Conservation (phyloP, 2,797 vertebrate species). For the Rhinella marina region DNA sequence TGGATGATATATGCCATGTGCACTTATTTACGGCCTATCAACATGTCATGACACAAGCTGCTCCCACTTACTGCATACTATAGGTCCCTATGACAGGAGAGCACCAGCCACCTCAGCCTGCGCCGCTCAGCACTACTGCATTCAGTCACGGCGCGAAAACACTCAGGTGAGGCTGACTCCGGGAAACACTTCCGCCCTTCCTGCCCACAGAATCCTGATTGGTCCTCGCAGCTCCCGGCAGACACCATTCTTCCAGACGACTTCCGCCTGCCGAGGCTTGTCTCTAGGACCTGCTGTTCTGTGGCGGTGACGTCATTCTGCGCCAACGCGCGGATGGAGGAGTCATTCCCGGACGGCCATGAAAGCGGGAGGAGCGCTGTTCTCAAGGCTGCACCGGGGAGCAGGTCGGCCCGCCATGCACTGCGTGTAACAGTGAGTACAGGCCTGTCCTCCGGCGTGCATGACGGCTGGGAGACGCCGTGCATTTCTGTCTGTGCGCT, state of each 20-base stretch:
- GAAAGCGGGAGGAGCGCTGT: conserved; percentile 47
- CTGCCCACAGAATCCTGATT: neutral
- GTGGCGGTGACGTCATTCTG: conserved; percentile 53
- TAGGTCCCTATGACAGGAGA: neutral
- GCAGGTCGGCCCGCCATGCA: conserved; percentile 28
- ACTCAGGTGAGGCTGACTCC: neutral
- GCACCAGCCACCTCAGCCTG: neutral
- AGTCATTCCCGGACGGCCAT: conserved; percentile 45
- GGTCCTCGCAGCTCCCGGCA: neutral
- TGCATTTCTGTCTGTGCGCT: neutral
- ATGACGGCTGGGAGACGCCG: neutral
- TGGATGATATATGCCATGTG: no score
- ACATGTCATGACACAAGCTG: neutral
- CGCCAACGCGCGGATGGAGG: conserved; percentile 52
- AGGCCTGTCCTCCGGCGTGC: neutral
- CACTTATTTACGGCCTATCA: no score
- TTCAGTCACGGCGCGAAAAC: neutral
- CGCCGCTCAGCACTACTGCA: no score
- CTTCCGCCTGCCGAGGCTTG: conserved; percentile 26
- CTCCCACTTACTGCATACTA: neutral
- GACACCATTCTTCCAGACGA: neutral
- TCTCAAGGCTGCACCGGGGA: conserved; percentile 29
- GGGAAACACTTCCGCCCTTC: conserved; percentile 21
- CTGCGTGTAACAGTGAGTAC: conserved; percentile 38
- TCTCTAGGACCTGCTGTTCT: conserved; percentile 33